Evolutionary conservation across 2,113 vertebrate species (phyloP), one percentile per base, ranked within the genome.

Genomic region (Argyrosomus japonicus): DNA sequence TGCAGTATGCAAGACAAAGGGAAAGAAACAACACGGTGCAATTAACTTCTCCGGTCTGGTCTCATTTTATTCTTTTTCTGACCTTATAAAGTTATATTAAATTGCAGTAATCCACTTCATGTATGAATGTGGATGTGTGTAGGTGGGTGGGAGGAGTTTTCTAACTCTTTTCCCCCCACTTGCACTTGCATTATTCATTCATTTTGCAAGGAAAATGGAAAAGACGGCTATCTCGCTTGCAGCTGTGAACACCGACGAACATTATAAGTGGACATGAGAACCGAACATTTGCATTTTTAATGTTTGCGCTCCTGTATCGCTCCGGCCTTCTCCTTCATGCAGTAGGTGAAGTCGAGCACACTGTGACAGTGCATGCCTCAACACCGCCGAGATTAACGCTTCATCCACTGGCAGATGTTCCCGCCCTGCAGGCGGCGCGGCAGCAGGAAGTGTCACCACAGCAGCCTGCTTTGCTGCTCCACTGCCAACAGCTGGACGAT

Each of bases 341-440:
- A 14, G 72, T 18, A 87, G 78, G 81, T 75, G 81, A 89, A 88
- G 57, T 64, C 11, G 27, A 84, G 82, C 61, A 4, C 58, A 50
- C 69, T 27, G 79, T 10, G 50, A 68, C 29, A 0, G 47, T n/a
- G 79, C 12, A 11, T 27, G 72, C 88, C 82, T 79, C 60, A 43
- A 77, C 85, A 63, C 86, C 40, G 1, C 78, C 1, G 36, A 84
- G 86, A 92, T 93, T 88, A 92, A 89, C 84, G 64, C 75, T 45
- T 51, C 85, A 70, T 84, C 85, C 77, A 48, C 23, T 23, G 86
- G 88, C 94, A 95, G 93, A 92, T 95, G 93, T 93, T 93, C 60
- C 74, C 77, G 83, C 88, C 88, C 82, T 21, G 68, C 64, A 71
- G 88, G 88, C 63, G 62, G 60, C 45, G 27, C 23, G 67, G 72